These are phyloP conservation scores for Physocephala rufipes DNA, from an alignment of 2,888 invertebrate genomes.

Conservation along the genomic window DNA sequence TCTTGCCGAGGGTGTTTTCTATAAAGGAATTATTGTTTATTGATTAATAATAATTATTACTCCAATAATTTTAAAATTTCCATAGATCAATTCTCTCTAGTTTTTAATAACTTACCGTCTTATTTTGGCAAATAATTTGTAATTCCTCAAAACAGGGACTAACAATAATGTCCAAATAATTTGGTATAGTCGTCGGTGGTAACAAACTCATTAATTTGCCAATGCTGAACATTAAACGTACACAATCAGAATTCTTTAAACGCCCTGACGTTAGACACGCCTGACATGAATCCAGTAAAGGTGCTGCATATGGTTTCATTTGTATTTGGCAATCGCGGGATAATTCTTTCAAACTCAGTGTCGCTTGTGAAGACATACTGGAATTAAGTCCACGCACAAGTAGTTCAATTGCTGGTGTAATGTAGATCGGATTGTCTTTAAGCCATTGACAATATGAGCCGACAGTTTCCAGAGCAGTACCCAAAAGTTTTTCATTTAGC, in stretches of 20 bases:
- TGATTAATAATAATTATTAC: background rate
- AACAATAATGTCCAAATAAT: conserved; percentile 75
- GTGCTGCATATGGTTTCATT: conserved; percentile 79
- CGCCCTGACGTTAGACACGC: conserved; percentile 69
- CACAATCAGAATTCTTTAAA: conserved; percentile 74
- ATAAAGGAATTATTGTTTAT: conserved; percentile 43
- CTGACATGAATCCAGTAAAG: conserved; percentile 78
- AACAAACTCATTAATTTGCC: conserved; percentile 78
- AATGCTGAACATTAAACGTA: conserved; percentile 79
- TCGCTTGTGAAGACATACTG: conserved; percentile 80
- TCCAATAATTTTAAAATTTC: background rate
- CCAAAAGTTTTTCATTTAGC: conserved; percentile 72
- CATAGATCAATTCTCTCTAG: background rate
- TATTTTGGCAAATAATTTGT: conserved; percentile 67
- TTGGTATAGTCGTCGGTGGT: conserved; percentile 72
- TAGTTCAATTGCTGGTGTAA: conserved; percentile 75
- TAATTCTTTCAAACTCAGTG: conserved; percentile 88
- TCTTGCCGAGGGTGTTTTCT: conserved; percentile 68
- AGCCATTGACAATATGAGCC: conserved; percentile 91
- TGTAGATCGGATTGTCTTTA: conserved; percentile 74
- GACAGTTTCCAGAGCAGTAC: conserved; percentile 79
- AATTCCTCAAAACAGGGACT: conserved; percentile 74
- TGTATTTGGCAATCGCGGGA: conserved; percentile 81
- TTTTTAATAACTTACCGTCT: conserved; percentile 66
- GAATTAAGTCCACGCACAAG: conserved; percentile 74